These are phyloP conservation scores for Mionectes macconnelli DNA, from an alignment of 2,113 vertebrate species.

Conservation along the genomic window DNA sequence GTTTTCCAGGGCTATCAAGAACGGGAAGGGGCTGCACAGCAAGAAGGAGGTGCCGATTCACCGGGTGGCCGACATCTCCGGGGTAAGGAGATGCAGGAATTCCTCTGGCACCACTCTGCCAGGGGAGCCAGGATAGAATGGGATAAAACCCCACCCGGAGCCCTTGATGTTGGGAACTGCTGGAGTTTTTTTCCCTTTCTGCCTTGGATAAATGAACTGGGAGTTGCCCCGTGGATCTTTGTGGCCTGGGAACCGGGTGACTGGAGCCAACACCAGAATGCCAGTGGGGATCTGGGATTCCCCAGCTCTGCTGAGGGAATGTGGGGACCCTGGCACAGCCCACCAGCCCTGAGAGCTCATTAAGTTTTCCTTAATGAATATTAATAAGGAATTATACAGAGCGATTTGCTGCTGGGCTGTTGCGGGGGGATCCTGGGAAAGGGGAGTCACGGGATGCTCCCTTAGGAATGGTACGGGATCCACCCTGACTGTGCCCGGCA, in stretches of 20 bases:
- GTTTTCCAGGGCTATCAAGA: constrained; percentile 89
- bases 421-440: rapidly evolving
- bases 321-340: neutral
- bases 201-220: neutral
- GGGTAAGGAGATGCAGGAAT: constrained; percentile 76
- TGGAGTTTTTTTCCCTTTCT: neutral
- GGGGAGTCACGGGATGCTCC: neutral
- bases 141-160: neutral
- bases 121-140: neutral
- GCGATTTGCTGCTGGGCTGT: neutral
- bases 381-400: neutral
- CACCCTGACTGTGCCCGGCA: neutral
- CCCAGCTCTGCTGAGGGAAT: neutral
- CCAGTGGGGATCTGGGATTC: rapidly evolving
- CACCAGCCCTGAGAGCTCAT: neutral
- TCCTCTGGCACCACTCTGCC: neutral
- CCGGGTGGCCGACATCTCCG: constrained; percentile 95
- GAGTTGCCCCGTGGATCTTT: neutral
- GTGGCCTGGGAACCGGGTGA: neutral
- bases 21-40: constrained; percentile 97
- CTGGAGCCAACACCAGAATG: neutral
- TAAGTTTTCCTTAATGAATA: neutral
- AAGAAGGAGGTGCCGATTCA: constrained; percentile 99
- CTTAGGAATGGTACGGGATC: neutral
- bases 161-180: neutral